These are phyloP conservation scores for Drosophila pruinosa DNA, from an alignment of 1,140 invertebrate genomes.

Conservation along the genomic window DNA sequence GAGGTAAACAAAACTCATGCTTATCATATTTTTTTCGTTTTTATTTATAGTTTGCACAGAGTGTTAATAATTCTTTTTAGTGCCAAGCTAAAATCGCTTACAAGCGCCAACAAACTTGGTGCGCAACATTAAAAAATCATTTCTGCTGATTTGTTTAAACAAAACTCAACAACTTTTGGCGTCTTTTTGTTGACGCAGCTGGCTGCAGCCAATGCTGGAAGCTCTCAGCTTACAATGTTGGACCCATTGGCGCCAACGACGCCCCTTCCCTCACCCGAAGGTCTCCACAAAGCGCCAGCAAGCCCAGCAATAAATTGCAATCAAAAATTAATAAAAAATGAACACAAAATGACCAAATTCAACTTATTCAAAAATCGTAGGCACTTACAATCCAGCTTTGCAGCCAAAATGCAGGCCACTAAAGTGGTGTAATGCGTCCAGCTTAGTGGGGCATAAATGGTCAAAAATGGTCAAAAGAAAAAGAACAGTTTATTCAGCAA, in stretches of 20 bases:
- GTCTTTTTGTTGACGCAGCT: constrained; percentile 64
- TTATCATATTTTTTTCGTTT: not conserved
- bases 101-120: constrained; percentile 70
- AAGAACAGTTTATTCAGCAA: not conserved
- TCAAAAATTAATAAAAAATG: constrained; percentile 5
- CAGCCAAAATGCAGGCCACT: constrained; percentile 18
- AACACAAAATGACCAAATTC: not conserved
- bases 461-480: not conserved
- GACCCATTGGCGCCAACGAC: constrained; percentile 48
- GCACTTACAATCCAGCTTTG: constrained; percentile 25
- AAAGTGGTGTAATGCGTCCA: constrained; percentile 41
- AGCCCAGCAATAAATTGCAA: constrained; percentile 16
- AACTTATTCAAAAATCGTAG: constrained; percentile 9
- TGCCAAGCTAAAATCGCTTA: constrained; percentile 54
- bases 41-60: constrained; percentile 14
- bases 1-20: not conserved
- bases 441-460: constrained; percentile 27
- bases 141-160: constrained; percentile 69
- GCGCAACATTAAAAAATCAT: constrained; percentile 50
- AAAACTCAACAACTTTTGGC: constrained; percentile 44
- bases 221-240: constrained; percentile 60
- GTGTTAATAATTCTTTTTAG: constrained; percentile 45
- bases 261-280: constrained; percentile 33
- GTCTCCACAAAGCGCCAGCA: constrained; percentile 33
- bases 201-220: constrained; percentile 30